Evolutionary conservation across 2,797 vertebrate genomes (phyloP).

Genomic region (Pitangus sulphuratus): DNA sequence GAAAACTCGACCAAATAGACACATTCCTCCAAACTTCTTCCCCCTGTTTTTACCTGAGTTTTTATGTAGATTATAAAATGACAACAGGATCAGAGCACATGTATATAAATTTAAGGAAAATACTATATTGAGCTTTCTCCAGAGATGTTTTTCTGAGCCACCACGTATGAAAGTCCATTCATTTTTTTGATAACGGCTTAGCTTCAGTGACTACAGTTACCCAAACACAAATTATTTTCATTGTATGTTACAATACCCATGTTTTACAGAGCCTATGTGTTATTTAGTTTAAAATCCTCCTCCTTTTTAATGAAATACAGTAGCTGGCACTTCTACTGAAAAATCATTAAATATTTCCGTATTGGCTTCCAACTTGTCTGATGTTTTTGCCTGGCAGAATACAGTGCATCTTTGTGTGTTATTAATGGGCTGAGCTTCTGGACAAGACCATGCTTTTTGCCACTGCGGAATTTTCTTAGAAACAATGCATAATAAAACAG

Average conservation of each 20-base stretch:
- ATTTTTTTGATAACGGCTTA: neutral
- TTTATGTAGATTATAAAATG: neutral
- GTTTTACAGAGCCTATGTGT: constrained; percentile 13
- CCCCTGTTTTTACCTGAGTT: neutral
- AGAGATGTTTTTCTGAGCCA: neutral
- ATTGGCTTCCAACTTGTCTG: constrained; percentile 69
- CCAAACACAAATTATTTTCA: constrained; percentile 14
- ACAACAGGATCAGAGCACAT: neutral
- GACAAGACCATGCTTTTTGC: constrained; percentile 38
- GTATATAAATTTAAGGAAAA: neutral
- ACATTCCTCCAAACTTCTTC: neutral
- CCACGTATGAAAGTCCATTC: neutral
- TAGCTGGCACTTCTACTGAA: constrained; percentile 55
- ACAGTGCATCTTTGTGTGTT: constrained; percentile 70
- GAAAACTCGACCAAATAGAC: neutral
- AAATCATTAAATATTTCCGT: constrained; percentile 75
- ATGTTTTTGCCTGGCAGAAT: constrained; percentile 70
- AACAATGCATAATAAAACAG: neutral
- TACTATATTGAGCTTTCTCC: neutral
- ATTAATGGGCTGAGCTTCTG: constrained; percentile 72
- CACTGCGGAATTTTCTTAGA: constrained; percentile 20
- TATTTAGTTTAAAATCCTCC: constrained; percentile 39
- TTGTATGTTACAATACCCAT: neutral
- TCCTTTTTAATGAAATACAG: constrained; percentile 60
- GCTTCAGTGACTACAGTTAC: neutral